Base-by-base conservation (phyloP, 1,140 invertebrate species). In the Drosophila prosaltans region DNA sequence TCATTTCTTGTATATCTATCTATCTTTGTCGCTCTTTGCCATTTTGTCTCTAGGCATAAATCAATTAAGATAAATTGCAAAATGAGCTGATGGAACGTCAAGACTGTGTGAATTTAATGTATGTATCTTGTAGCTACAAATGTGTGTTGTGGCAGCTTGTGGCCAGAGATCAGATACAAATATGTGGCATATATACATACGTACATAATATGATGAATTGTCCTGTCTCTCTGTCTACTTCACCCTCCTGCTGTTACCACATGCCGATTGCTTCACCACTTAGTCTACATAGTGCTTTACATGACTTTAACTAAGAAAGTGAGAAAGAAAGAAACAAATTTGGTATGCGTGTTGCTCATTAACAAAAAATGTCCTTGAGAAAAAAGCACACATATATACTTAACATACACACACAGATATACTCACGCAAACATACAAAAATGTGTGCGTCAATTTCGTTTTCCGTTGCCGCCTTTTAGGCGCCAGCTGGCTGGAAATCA, bases 91-190 rank as follows among this genome's bases (percentile, higher is more conserved):
- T 51, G 28, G 39, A 55, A 63, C 24, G 51, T n/a, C 26, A 39
- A 45, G 65, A 45, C 32, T 64, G 57, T 59, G 61, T 45, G 62
- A 70, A 69, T 70, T 58, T 66, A 75, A 62, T 45, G 26, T 28
- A 62, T 75, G 76, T 65, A 75, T 75, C 68, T 68, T 55, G 65
- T 45, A 43, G 75, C 67, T 68, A 66, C 75, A 71, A 78, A 78
- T 78, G 67, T 70, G 45, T 26, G 45, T 43, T n/a, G 28, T 58
- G 74, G 51, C 71, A 74, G 74, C 69, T 75, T 75, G 73, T 65
- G 69, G 73, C 41, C 24, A 28, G 26, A 54, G 55, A 24, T 39
- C 21, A 62, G 58, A 57, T 16, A 51, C 45, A 51, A 51, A 24
- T 51, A 51, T 51, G 45, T 51, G 45, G 45, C 45, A 51, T 51